Evolutionary conservation across 2,113 vertebrate species (phyloP), one percentile per base, ranked within the genome.

Genomic region (Gadus chalcogrammus): DNA sequence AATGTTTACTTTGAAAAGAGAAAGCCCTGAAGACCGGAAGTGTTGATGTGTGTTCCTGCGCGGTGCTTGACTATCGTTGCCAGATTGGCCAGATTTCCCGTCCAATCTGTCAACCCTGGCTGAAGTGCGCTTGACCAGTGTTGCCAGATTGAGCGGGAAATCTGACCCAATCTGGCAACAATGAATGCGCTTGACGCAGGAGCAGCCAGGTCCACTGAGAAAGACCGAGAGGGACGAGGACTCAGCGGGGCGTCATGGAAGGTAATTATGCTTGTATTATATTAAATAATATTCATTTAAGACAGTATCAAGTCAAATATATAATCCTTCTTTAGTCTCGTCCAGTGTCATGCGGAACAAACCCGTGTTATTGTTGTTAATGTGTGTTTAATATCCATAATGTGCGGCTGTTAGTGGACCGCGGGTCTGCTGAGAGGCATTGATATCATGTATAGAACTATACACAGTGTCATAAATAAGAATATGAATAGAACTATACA

Each of bases 401-500:
- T 70, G 63, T 70, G 75, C 73, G 78, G 76, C 75, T 81, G 77
- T 85, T 78, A 76, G 65, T 31, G 65, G 68, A 53, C 18, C 48
- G 22, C 11, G 22, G 42, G 28, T 63, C 22, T n/a, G 28, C 1
- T 27, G 15, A 15, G 27, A 16, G 61, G 61, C 11, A 27, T 62
- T 62, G 15, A 60, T n/a, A 55, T 55, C 53, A 55, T 13, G 53
- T 12, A 63, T 27, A 27, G 27, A 22, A 63, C 15, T 15, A 27
- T 15, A 13, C 20, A 61, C 7, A 16, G 16, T n/a, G 7, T n/a
- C 1, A 16, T n/a, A 61, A 15, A 13, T 61, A n/a, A 16, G 17
- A 58, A 15, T 17, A 58, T 58, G 56, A 3, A 63, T 27, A 27
- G 27, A 22, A 63, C 15, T 15, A 27, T 27, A 13, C 20, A 61